A percentile compares a stretch with the other conserved stretches of the same genome.
Conservation (phyloP, 1,140 invertebrate species). For the Danaus melanippus region DNA sequence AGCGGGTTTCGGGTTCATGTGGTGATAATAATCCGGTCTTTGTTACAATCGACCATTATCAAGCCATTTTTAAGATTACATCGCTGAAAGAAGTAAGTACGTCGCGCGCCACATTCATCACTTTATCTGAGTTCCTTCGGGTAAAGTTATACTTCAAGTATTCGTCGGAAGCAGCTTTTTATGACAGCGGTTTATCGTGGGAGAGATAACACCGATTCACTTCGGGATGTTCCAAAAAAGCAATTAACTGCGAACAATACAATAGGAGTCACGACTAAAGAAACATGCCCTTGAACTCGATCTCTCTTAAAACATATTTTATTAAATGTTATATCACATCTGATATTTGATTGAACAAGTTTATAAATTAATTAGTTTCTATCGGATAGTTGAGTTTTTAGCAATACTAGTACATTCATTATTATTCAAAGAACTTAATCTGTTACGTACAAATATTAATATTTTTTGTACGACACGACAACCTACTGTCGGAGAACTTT, state of each 20-base stretch:
- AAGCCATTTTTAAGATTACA: slow-evolving; percentile 37
- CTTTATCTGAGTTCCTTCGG: slow-evolving; percentile 30
- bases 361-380: too few species aligned
- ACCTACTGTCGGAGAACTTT: too few species aligned
- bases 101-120: slow-evolving; percentile 33
- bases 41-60: slow-evolving; percentile 32
- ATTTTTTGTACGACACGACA: too few species aligned
- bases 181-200: slow-evolving; percentile 22
- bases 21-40: slow-evolving; percentile 19
- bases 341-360: too few species aligned
- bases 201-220: slow-evolving; percentile 16
- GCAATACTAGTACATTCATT: too few species aligned
- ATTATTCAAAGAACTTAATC: too few species aligned
- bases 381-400: too few species aligned
- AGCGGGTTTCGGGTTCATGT: neutral
- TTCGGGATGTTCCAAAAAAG: slow-evolving; percentile 11
- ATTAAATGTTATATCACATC: too few species aligned
- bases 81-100: slow-evolving; percentile 27
- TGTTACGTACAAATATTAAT: too few species aligned
- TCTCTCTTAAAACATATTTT: neutral
- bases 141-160: slow-evolving; percentile 25
- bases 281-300: neutral
- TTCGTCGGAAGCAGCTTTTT: slow-evolving; percentile 24
- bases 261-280: neutral
- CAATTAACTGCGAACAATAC: slow-evolving; percentile 18